Base-by-base conservation (phyloP, 2,113 vertebrate genomes). In the Sarotherodon lohbergeri region DNA sequence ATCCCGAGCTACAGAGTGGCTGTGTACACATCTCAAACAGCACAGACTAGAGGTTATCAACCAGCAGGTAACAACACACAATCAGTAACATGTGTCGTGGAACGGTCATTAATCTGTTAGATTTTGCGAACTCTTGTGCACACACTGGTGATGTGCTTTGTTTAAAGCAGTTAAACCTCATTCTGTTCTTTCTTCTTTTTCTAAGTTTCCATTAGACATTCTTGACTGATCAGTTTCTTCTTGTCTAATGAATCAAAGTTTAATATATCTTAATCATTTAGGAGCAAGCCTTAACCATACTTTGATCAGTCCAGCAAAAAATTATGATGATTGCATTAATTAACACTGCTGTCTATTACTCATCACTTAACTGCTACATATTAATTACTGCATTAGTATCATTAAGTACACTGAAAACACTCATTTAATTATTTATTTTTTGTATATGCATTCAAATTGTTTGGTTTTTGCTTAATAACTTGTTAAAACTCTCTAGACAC, bases 1-100 rank as follows among this genome's bases (percentile, higher is more conserved):
- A 52, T 99, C 98, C 48, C 97, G 96, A 76, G 99, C 98, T 71
- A 99, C 98, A 39, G 97, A 99, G 87, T 99, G 99, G 98, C 87
- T 99, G 66, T 96, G 97, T 88, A 96, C 96, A 50, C 98, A 99
- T 95, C 96, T 99, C 81, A 98, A 97, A 91, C 96, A 97, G 27
- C 96, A 98, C 52, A 97, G 94, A 79, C 95, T 99, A 84, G 99
- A 99, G 94, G 96, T 99, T 81, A 97, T 99, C 92, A 99, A 97
- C 91, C 98, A 99, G 85, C 98, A 99, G 97, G 98, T 99, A 73
- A 90, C 78, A 32, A 61, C 24, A 82, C 32, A 81, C 48, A 78
- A 48, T 48, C 68, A 52, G 17, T 78, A 48, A 13, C 16, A 14
- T 19, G 66, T 81, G 88, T 19, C 10, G 6, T 59, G 43, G 55